phyloP scores from a whole-genome alignment of 2,113 vertebrate species.

The Lophura nycthemera region DNA sequence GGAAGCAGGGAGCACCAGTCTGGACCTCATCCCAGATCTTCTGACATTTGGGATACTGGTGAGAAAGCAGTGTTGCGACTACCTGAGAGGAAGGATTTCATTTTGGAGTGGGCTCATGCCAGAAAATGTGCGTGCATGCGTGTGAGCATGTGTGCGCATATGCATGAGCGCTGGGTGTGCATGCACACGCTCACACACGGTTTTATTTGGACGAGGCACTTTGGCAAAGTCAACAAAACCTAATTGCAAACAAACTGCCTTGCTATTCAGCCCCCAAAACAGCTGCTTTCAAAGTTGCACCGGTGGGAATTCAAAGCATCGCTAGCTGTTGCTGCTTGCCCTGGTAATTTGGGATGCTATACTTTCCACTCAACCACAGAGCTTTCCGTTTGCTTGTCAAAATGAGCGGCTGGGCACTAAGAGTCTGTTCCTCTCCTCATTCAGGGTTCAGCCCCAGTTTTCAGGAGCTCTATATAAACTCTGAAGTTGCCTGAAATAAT shows the following conservation, averaged over 20 bases:
- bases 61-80: background rate
- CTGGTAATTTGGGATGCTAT: background rate
- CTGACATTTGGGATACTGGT: background rate
- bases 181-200: background rate
- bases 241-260: slow-evolving; percentile 17
- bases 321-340: background rate
- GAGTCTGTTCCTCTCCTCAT: slow-evolving; percentile 8
- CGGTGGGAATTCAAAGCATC: slow-evolving; percentile 21
- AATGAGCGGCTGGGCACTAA: slow-evolving; percentile 18
- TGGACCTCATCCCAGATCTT: background rate
- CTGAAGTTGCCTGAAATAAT: slow-evolving; percentile 59
- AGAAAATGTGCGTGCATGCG: background rate
- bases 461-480: slow-evolving; percentile 58
- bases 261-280: background rate
- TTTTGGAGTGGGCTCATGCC: accelerated
- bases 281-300: background rate
- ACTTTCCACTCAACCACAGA: background rate
- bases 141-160: background rate
- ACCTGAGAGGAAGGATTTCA: background rate
- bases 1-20: slow-evolving; percentile 15
- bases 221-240: background rate
- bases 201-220: background rate
- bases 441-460: slow-evolving; percentile 11
- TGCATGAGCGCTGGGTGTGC: background rate
- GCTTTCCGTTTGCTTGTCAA: background rate